Base-by-base conservation (phyloP, 2,113 vertebrate genomes). In the Galeopterus variegatus region DNA sequence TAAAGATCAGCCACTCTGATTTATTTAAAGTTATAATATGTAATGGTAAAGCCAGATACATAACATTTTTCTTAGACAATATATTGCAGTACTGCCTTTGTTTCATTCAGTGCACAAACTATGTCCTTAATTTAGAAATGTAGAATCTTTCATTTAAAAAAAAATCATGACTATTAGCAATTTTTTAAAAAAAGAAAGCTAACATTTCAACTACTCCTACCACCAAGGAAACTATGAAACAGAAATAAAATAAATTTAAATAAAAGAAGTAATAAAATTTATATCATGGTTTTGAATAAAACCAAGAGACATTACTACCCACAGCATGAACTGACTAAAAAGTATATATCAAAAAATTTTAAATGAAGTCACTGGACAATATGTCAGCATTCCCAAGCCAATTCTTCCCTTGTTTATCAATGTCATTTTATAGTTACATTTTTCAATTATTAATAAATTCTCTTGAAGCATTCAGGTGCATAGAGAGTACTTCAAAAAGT, bases 171-270 rank as follows among this genome's bases (percentile, higher is more conserved):
- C 31, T 50, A 77, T 58, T 36, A 96, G 21, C 7, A 92, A 48
- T 48, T 52, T 67, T 77, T 48, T 1, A 8, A 77, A 91, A 24
- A 70, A 60, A 19, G 21, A 72, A 76, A 92, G 28, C 48, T 77
- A 91, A 77, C 26, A 95, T 77, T 92, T 81, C 54, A 82, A 87
- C 36, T 89, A 87, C 23, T 58, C 45, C 52, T 77, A 76, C 5
- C 10, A 81, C 13, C 58, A 82, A 89, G 60, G 75, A 96, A 94
- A 92, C 28, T 56, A 85, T 52, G 45, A 88, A 67, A n/a, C 21
- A 93, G 21, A 56, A 84, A 88, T 96, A 83, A 94, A 86, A 28
- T 67, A 73, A 88, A 91, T 56, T 62, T 41, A 80, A 24, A 87
- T 93, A 86, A 90, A 72, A 62, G 75, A 58, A 95, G 50, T 6